Conservation (phyloP, 2,113 vertebrate genomes). For the Larimichthys crocea region DNA sequence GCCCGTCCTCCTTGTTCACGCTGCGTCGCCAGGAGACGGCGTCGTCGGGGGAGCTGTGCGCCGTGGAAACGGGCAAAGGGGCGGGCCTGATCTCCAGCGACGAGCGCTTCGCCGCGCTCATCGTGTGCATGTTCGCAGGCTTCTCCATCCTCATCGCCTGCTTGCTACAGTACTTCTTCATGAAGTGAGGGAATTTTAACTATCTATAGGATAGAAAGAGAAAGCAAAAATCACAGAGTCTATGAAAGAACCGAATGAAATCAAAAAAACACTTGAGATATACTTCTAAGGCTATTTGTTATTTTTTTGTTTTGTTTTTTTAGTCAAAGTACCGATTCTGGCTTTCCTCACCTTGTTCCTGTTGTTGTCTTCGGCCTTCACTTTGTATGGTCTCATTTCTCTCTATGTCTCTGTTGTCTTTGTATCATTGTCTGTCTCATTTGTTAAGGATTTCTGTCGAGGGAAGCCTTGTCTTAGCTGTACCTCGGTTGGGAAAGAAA, state of each 20-base stretch:
- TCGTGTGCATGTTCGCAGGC: conserved; percentile 92
- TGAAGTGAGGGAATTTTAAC: conserved; percentile 90
- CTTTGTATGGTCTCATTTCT: conserved; percentile 60
- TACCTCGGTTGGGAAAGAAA: conserved; percentile 65
- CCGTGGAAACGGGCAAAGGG: conserved; percentile 79
- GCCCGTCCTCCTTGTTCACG: conserved; percentile 91
- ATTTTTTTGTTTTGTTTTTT: conserved; percentile 69
- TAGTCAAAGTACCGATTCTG: conserved; percentile 89
- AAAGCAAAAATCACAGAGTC: conserved; percentile 73
- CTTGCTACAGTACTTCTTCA: conserved; percentile 98
- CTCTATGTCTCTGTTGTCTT: conserved; percentile 52
- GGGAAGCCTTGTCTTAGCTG: conserved; percentile 63
- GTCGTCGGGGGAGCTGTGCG: conserved; percentile 82
- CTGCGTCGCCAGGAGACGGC: conserved; percentile 86
- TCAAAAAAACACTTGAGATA: conserved; percentile 84
- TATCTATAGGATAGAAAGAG: conserved; percentile 77
- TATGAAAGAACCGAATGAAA: conserved; percentile 76
- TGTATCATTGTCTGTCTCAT: conserved; percentile 55
- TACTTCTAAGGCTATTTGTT: conserved; percentile 87
- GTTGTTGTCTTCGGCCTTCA: conserved; percentile 54
- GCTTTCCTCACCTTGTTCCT: conserved; percentile 80
- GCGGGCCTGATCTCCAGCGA: conserved; percentile 91
- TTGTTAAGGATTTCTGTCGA: conserved; percentile 64
- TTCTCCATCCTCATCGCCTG: conserved; percentile 96
- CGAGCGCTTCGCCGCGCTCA: conserved; percentile 95